phyloP scores from a whole-genome alignment of 2,888 invertebrate species.

The Drosophila lacicola region DNA sequence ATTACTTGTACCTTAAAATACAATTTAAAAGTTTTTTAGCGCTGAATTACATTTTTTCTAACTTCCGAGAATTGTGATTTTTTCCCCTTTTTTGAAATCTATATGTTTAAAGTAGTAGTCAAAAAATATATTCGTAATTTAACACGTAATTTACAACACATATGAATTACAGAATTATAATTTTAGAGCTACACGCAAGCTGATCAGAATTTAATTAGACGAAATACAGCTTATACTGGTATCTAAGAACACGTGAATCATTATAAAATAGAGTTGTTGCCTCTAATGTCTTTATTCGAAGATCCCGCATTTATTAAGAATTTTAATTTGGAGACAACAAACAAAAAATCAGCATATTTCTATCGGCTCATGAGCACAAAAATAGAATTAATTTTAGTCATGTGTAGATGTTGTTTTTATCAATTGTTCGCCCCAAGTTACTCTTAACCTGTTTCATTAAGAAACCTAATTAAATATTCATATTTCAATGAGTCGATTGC shows the following conservation, averaged over 20 bases:
- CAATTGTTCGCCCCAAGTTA: conserved; percentile 28
- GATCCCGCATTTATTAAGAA: conserved; percentile 4
- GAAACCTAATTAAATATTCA: conserved; percentile 41
- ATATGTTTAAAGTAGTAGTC: too few species aligned
- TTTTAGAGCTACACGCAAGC: too few species aligned
- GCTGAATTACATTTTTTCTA: too few species aligned
- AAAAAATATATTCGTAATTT: too few species aligned
- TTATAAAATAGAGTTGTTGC: neutral
- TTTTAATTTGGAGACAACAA: neutral
- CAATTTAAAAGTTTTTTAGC: too few species aligned
- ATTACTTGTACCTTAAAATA: too few species aligned
- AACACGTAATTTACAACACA: too few species aligned
- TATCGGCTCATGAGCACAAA: conserved; percentile 5
- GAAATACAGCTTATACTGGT: too few species aligned
- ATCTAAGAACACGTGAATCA: neutral
- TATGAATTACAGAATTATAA: too few species aligned
- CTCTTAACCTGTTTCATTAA: conserved; percentile 45
- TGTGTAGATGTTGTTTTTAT: conserved; percentile 11
- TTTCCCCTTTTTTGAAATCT: too few species aligned
- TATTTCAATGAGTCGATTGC: conserved; percentile 33
- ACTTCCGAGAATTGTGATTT: too few species aligned
- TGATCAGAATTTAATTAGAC: too few species aligned
- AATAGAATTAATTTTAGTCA: conserved; percentile 13
- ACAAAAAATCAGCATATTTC: conserved; percentile 3
- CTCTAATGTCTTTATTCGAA: neutral